phyloP scores from a whole-genome alignment of 2,888 invertebrate species.

The Hypselothyrea guttata region DNA sequence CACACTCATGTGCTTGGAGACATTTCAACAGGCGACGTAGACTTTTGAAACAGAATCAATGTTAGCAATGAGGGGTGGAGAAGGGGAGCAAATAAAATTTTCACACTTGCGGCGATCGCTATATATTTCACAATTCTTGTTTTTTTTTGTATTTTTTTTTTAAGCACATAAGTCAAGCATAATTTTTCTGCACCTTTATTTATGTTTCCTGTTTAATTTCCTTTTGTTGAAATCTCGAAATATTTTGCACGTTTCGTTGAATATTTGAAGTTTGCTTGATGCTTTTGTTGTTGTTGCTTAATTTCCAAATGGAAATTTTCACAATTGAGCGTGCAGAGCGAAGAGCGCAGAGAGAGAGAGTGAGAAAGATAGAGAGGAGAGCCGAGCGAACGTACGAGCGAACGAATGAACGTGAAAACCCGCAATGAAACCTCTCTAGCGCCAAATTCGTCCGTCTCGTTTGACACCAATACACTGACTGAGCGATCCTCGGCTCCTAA shows the following conservation, averaged over 20 bases:
- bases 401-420: constrained; percentile 53
- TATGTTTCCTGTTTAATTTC: constrained; percentile 33
- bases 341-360: no score
- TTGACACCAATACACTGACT: constrained; percentile 78
- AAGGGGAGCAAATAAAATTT: constrained; percentile 26
- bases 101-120: constrained; percentile 2
- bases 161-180: constrained; percentile 13
- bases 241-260: constrained; percentile 46
- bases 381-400: constrained; percentile 53
- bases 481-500: constrained; percentile 74
- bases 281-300: constrained; percentile 44
- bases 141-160: not conserved
- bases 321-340: constrained; percentile 57
- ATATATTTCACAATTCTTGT: constrained; percentile 29
- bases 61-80: constrained; percentile 30
- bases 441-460: constrained; percentile 73
- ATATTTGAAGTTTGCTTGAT: constrained; percentile 50
- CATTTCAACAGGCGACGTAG: constrained; percentile 8
- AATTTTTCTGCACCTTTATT: constrained; percentile 55
- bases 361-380: constrained; percentile 41
- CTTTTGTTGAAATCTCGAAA: constrained; percentile 32
- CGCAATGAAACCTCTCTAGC: constrained; percentile 60
- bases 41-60: constrained; percentile 40
- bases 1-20: constrained; percentile 23
- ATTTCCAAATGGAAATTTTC: constrained; percentile 71